Conservation (phyloP, 2,797 vertebrate species). For the Sphenodon punctatus region DNA sequence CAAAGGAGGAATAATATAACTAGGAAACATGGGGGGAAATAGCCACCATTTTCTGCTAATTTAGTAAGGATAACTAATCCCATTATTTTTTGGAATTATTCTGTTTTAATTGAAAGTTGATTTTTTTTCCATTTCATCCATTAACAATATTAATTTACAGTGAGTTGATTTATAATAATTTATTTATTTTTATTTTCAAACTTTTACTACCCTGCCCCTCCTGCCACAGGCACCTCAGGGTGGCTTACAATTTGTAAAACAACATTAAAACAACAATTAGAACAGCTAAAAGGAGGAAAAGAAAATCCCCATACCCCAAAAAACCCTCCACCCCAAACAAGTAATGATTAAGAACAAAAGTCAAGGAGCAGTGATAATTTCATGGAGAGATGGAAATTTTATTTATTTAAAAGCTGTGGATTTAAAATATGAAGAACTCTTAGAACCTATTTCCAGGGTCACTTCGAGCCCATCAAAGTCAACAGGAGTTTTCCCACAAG, state of each 20-base stretch:
- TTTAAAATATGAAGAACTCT: conserved; percentile 64
- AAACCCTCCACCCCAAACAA: too few species aligned
- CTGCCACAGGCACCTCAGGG: too few species aligned
- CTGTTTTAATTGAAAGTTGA: conserved; percentile 63
- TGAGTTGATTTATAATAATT: conserved; percentile 62
- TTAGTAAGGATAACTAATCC: not conserved
- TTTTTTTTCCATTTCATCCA: conserved; percentile 60
- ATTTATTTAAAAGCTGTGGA: conserved; percentile 61
- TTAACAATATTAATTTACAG: conserved; percentile 61
- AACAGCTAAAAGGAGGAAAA: too few species aligned
- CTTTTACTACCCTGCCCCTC: too few species aligned
- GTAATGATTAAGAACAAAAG: too few species aligned
- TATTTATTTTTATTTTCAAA: too few species aligned
- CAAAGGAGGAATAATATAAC: conserved; percentile 31
- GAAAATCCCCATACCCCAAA: too few species aligned
- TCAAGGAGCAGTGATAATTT: conserved; percentile 53
- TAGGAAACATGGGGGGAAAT: not conserved
- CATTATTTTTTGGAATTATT: conserved; percentile 34
- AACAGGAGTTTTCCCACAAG: not conserved
- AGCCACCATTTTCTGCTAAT: not conserved
- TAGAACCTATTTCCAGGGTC: conserved; percentile 40
- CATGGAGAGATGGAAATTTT: conserved; percentile 46
- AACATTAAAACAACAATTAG: too few species aligned
- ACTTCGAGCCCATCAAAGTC: not conserved
- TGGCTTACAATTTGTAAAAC: too few species aligned